A percentile compares a stretch with the other conserved stretches of the same genome.
Evolutionary conservation across 2,888 invertebrate species (phyloP).

Genomic region (Ethmia dodecea): DNA sequence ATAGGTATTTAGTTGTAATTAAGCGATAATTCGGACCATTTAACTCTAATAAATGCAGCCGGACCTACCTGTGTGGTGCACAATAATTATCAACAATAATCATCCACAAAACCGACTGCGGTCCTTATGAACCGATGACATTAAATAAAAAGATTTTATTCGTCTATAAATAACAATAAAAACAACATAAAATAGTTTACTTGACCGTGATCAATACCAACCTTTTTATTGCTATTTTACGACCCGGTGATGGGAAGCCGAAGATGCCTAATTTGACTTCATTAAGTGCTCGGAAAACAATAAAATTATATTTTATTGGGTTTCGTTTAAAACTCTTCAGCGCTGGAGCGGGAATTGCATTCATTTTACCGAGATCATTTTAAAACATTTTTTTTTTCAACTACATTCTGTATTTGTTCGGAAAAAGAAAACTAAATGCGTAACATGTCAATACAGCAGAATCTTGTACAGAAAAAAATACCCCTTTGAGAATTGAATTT

Average conservation of each 20-base stretch:
- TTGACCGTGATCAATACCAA: constrained; percentile 63
- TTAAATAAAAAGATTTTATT: constrained; percentile 66
- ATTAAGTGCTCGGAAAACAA: constrained; percentile 63
- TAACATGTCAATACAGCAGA: constrained; percentile 61
- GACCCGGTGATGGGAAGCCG: constrained; percentile 57
- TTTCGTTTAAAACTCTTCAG: constrained; percentile 23
- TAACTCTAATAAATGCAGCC: not conserved
- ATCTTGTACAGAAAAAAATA: constrained; percentile 46
- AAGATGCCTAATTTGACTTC: constrained; percentile 69
- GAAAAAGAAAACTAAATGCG: too few relatives aligned
- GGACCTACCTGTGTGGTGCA: constrained; percentile 8
- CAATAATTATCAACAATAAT: constrained; percentile 20
- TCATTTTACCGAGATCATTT: too few relatives aligned
- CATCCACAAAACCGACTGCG: constrained; percentile 25
- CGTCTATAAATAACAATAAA: constrained; percentile 73
- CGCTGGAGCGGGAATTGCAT: too few relatives aligned
- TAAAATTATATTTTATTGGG: constrained; percentile 61
- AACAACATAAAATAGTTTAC: constrained; percentile 72
- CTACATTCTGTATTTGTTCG: too few relatives aligned
- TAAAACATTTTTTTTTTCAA: constrained; percentile 6
- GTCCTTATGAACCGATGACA: constrained; percentile 54
- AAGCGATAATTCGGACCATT: constrained; percentile 5
- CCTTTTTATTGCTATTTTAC: constrained; percentile 67
- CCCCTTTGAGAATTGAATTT: constrained; percentile 45
- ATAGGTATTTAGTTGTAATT: constrained; percentile 6